Base-by-base conservation (phyloP, 2,888 invertebrate species). In the Spicauda simplicius region DNA sequence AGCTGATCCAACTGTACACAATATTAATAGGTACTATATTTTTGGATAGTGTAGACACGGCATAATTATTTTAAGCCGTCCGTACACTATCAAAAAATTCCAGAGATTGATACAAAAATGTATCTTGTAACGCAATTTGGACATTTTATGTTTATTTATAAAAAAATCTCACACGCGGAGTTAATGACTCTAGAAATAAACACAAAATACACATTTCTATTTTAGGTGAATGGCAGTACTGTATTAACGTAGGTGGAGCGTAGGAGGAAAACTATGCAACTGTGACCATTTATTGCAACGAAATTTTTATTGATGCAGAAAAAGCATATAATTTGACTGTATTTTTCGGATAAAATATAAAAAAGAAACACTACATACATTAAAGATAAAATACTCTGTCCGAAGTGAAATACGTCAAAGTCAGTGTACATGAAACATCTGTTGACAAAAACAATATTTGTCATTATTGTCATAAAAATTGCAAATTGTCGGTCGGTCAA, bases 391-490 rank as follows among this genome's bases (percentile, higher is more conserved):
- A 58, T 33, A 30, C 19, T 45, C 37, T 14, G 48, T 55, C 53
- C 45, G 30, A 63, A 65, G 37, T 10, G 18, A 12, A 65, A 65
- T 33, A 33, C 52, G 57, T 63, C 62, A 69, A 69, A 68, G 55
- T 69, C 62, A 25, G 19, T 20, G 8, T 20, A 25, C 25, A 20
- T 20, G 41, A 45, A 59, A 48, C 58, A 52, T 64, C 37, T 57
- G 19, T 56, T 52, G 52, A 57, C 50, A 57, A 50, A 50, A 50
- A 25, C 45, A 16, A 61, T 61, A 63, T 45, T 68, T 68, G 70
- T 69, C 55, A 69, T 64, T 66, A 53, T 68, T 68, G 70, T 69
- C 55, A 69, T 64, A 69, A 71, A 25, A 69, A 68, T 57, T 56
- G 41, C 58, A 57, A 64, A 67, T 72, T 71, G 53, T 66, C 64